These are phyloP conservation scores for Drosophila navojoa DNA, from an alignment of 1,140 invertebrate species.

Conservation along the genomic window DNA sequence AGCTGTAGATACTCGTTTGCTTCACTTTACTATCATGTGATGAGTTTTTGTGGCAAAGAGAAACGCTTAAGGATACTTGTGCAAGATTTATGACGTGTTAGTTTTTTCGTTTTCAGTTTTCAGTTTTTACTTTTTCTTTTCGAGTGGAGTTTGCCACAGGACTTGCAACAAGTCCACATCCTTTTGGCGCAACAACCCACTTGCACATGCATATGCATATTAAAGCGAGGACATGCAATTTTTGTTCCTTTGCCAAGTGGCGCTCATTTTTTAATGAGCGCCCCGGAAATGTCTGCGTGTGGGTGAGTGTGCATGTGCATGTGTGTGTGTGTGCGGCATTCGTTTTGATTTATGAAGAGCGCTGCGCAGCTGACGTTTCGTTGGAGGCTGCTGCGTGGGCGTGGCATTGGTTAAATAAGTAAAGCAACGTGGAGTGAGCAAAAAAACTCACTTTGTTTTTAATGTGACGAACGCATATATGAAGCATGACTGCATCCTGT, in stretches of 20 bases:
- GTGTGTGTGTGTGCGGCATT: conserved; percentile 30
- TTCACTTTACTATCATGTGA: conserved; percentile 21
- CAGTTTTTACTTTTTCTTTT: conserved; percentile 37
- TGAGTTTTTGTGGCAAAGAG: conserved; percentile 43
- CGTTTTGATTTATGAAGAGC: conserved; percentile 76
- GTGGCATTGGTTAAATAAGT: conserved; percentile 22
- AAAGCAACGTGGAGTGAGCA: conserved; percentile 23
- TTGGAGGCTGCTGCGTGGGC: conserved; percentile 2
- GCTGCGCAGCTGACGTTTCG: conserved; percentile 59
- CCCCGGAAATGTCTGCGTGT: conserved; percentile 59
- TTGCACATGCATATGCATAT: conserved; percentile 70
- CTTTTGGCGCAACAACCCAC: conserved; percentile 12
- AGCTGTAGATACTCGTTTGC: conserved; percentile 25
- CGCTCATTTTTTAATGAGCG: conserved; percentile 80
- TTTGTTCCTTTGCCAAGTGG: conserved; percentile 70
- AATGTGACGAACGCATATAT: conserved; percentile 51
- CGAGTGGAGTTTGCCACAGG: conserved; percentile 59
- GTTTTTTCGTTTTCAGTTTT: conserved; percentile 30
- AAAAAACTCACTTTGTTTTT: conserved; percentile 61
- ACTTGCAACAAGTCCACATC: conserved; percentile 30
- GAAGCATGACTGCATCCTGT: conserved; percentile 28
- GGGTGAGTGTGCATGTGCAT: background rate
- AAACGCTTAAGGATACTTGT: conserved; percentile 76
- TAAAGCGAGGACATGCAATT: conserved; percentile 65
- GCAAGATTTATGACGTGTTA: conserved; percentile 80